Percentiles rank a stretch among this genome's conserved stretches.
phyloP scores from a whole-genome alignment of 1,140 invertebrate genomes.

The Cyclargus thomasi region DNA sequence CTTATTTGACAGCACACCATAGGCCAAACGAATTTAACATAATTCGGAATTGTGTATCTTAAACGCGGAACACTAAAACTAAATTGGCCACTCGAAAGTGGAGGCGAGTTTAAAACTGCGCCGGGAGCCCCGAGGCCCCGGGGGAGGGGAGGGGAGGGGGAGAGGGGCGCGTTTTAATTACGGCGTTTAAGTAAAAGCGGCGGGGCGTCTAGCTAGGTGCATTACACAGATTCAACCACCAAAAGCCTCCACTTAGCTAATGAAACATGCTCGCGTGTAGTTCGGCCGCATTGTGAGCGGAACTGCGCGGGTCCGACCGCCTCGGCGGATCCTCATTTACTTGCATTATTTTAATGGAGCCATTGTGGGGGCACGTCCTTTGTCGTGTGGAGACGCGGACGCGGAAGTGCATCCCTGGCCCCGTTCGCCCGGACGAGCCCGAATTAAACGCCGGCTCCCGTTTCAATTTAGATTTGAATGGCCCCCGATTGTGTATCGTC shows the following conservation, averaged over 20 bases:
- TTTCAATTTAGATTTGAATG: conserved; percentile 57
- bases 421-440: conserved; percentile 52
- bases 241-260: conserved; percentile 77
- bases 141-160: too few species aligned
- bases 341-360: conserved; percentile 76
- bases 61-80: conserved; percentile 62
- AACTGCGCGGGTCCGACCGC: conserved; percentile 54
- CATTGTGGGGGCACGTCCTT: conserved; percentile 71
- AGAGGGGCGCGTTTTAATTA: conserved; percentile 69
- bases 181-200: conserved; percentile 72
- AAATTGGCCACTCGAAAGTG: conserved; percentile 68
- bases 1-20: not conserved
- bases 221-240: conserved; percentile 73
- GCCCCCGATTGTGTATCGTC: conserved; percentile 35
- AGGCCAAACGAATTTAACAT: conserved; percentile 27
- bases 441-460: conserved; percentile 56
- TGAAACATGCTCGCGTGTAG: conserved; percentile 76
- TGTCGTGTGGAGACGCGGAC: conserved; percentile 61
- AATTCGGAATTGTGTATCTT: conserved; percentile 46
- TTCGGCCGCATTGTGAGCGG: conserved; percentile 59
- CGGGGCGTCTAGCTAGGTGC: conserved; percentile 65
- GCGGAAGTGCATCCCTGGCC: conserved; percentile 61
- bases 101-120: conserved; percentile 66
- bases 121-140: conserved; percentile 33
- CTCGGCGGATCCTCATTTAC: conserved; percentile 73